A percentile compares a stretch with the other conserved stretches of the same genome.
phyloP scores from a whole-genome alignment of 2,888 invertebrate genomes.

The Epinotia brunnichana region DNA sequence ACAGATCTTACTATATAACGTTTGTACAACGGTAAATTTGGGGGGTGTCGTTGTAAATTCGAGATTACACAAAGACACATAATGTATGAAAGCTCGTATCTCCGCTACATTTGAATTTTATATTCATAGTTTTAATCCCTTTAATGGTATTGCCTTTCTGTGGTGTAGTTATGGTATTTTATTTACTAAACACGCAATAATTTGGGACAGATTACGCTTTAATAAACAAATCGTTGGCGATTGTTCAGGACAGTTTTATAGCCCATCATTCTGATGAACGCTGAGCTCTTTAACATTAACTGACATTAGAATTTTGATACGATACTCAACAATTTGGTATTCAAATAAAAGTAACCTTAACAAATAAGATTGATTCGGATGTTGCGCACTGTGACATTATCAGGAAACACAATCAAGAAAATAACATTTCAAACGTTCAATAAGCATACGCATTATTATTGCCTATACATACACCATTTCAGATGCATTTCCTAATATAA shows the following conservation, averaged over 20 bases:
- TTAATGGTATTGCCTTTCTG: constrained; percentile 15
- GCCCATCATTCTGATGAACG: not conserved
- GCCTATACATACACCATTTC: too few species aligned
- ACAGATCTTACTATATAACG: not conserved
- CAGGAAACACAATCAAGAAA: too few species aligned
- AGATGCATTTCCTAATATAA: too few species aligned
- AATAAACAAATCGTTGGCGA: constrained; percentile 21
- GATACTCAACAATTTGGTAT: not conserved
- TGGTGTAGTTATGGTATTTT: constrained; percentile 18
- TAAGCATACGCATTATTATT: too few species aligned
- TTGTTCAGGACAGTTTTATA: constrained; percentile 16
- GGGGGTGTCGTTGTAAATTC: constrained; percentile 18
- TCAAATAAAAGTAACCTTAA: too few species aligned
- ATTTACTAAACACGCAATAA: constrained; percentile 22
- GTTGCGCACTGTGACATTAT: too few species aligned
- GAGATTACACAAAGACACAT: constrained; percentile 9
- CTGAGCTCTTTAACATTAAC: not conserved
- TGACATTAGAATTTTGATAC: not conserved
- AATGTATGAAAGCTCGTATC: constrained; percentile 12
- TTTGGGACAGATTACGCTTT: constrained; percentile 2
- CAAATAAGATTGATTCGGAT: too few species aligned
- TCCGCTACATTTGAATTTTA: constrained; percentile 8
- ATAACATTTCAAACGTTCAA: too few species aligned
- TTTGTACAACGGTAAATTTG: not conserved
- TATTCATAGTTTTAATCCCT: constrained; percentile 17